Base-by-base conservation (phyloP, 2,888 invertebrate genomes). In the Caenorhabditis sp. region DNA sequence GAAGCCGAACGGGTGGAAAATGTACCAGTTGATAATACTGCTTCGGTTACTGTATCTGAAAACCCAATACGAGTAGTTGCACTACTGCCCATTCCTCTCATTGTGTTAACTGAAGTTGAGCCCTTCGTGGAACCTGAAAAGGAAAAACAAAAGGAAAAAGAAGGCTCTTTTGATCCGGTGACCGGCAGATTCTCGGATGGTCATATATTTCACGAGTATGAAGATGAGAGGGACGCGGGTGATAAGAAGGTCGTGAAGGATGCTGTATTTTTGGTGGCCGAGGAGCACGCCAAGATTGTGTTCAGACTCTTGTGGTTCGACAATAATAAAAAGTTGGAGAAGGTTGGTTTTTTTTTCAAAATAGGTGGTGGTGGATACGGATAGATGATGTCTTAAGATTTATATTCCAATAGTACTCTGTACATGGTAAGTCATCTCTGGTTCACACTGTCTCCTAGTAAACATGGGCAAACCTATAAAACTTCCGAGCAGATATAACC, bases 271-370 rank as follows among this genome's bases (percentile, higher is more conserved):
- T 7, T 19, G 44, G n/a, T n/a, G 44, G 26, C 26, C 0, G 41
- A 44, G 3, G 19, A 64, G 4, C 74, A 74, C n/a, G 41, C 54
- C 3, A 74, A 74, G 56, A 8, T 64, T 0, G 22, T 64, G n/a
- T 74, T 74, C 44, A 54, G 74, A 3, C 7, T 74, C 5, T 16
- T 74, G 22, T 74, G 74, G 74, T 74, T 74, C 24, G 64, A 74
- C 12, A 74, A 74, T 44, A 44, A 44, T 16, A 56, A 51, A 8
- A 74, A 74, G 24, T 7, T 74, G 44, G 44, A 54, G 0, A 54
- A 64, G 44, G 74, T 64, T 10, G 4, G 41, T 61, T 22, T 19
- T 4, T 58, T 19, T 58, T 19, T 19, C 12, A n/a, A n/a, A n/a
- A n/a, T n/a, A n/a, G n/a, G n/a, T n/a, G n/a, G n/a, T n/a, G n/a